Evolutionary conservation across 1,140 invertebrate genomes (phyloP).

Genomic region (Calephelis virginiensis): DNA sequence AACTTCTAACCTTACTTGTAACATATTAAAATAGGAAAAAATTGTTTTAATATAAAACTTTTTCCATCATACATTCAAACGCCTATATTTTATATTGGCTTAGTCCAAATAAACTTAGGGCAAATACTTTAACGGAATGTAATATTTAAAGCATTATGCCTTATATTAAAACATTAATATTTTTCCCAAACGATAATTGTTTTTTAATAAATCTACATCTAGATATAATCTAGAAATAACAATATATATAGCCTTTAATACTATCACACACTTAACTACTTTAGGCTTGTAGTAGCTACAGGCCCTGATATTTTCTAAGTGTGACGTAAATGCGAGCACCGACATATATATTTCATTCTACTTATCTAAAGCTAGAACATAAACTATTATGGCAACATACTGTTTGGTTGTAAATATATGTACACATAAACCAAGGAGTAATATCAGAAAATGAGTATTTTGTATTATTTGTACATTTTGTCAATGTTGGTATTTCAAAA

Average conservation of each 20-base stretch:
- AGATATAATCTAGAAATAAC: slow-evolving; percentile 35
- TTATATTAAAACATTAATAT: slow-evolving; percentile 22
- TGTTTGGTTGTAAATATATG: slow-evolving; percentile 66
- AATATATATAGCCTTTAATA: slow-evolving; percentile 33
- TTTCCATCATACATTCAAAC: slow-evolving; percentile 9
- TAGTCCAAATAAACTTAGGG: slow-evolving; percentile 33
- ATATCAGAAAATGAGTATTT: slow-evolving; percentile 19
- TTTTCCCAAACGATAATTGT: neutral
- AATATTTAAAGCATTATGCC: slow-evolving; percentile 39
- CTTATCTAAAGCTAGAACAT: slow-evolving; percentile 49
- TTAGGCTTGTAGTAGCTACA: slow-evolving; percentile 26
- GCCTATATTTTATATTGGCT: slow-evolving; percentile 40
- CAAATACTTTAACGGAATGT: slow-evolving; percentile 43
- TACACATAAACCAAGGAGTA: slow-evolving; percentile 28
- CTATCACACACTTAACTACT: slow-evolving; percentile 39
- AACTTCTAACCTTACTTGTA: slow-evolving; percentile 14
- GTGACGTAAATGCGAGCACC: slow-evolving; percentile 63
- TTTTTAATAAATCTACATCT: slow-evolving; percentile 22
- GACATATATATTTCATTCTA: slow-evolving; percentile 46
- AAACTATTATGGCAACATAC: slow-evolving; percentile 71
- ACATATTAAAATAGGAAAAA: slow-evolving; percentile 10
- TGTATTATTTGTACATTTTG: slow-evolving; percentile 1
- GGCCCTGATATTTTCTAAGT: slow-evolving; percentile 39
- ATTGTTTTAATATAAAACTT: slow-evolving; percentile 23
- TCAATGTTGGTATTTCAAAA: neutral